Base-by-base conservation (phyloP, 2,113 vertebrate genomes). In the Myotis yumanensis region DNA sequence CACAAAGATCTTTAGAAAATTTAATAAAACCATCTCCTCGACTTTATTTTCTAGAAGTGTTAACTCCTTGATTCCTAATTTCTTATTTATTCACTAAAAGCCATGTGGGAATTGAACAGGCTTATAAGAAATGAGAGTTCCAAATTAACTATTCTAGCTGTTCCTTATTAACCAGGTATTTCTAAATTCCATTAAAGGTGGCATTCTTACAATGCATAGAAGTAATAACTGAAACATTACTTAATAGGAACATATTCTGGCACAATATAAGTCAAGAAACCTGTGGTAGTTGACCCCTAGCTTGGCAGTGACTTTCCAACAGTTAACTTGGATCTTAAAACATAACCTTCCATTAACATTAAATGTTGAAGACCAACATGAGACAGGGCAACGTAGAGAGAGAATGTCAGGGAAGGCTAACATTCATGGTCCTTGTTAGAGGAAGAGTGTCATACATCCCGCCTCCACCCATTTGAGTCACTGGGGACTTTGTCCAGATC, bases 401-500 rank as follows among this genome's bases (percentile, higher is more conserved):
- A 4, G 79, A 57, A 62, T 30, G 15, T 88, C 82, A 91, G 37
- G 9, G 4, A 95, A 86, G 15, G n/a, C 40, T 80, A 32, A 62
- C 62, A 40, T 86, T 14, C 28, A 57, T 46, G 71, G 48, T 59
- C 66, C 35, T 83, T 37, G 51, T 28, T 46, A 75, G 80, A 91
- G 17, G 28, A 88, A 80, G n/a, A 92, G 48, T 66, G n/a, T 81
- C 75, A 93, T 95, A 72, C 89, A 95, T 92, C 95, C 96, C 68
- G 79, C 79, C 40, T 66, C 90, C 91, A 95, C 96, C 94, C 92
- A 81, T 43, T 15, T 96, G 95, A 97, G 91, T 97, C 96, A 97
- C 68, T 35, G 75, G 69, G 93, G 89, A 95, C 97, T 89, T 14
- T 75, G 79, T 28, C 66, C 80, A 59, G 59, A 80, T 93, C n/a